Percentiles rank a stretch among this genome's conserved stretches.
Conservation (phyloP, 2,797 vertebrate species). For the Pangasius mekongensis region DNA sequence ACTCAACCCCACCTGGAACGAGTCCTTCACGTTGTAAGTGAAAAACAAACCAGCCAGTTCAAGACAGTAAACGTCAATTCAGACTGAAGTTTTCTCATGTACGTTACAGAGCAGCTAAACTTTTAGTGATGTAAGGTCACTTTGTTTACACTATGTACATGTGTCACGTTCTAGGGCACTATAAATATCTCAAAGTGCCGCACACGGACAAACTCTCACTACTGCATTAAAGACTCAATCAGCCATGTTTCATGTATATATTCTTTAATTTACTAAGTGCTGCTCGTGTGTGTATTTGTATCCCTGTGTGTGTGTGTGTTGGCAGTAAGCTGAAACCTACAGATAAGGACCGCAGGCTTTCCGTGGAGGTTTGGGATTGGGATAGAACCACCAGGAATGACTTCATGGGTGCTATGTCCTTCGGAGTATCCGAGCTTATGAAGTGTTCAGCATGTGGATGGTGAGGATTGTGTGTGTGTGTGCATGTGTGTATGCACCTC, state of each 20-base stretch:
- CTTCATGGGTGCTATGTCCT: conserved; percentile 97
- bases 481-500: not conserved
- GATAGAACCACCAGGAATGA: conserved; percentile 96
- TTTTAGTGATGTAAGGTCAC: not conserved
- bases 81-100: not conserved
- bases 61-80: not conserved
- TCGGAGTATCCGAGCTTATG: conserved; percentile 97
- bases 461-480: conserved; percentile 26
- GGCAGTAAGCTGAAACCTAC: conserved; percentile 88
- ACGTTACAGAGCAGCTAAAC: not conserved
- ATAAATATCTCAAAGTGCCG: not conserved
- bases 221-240: not conserved
- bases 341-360: conserved; percentile 94
- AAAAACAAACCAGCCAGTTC: not conserved
- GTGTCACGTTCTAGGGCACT: not conserved
- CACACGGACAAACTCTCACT: not conserved
- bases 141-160: not conserved
- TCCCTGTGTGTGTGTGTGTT: not conserved
- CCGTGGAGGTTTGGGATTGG: conserved; percentile 98
- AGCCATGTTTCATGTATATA: not conserved
- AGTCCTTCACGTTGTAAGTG: conserved; percentile 92
- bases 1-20: conserved; percentile 94
- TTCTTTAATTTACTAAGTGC: not conserved
- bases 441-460: conserved; percentile 78
- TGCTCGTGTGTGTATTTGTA: not conserved